Base-by-base conservation (phyloP, 2,888 invertebrate species). In the Dichetophora obliterata region DNA sequence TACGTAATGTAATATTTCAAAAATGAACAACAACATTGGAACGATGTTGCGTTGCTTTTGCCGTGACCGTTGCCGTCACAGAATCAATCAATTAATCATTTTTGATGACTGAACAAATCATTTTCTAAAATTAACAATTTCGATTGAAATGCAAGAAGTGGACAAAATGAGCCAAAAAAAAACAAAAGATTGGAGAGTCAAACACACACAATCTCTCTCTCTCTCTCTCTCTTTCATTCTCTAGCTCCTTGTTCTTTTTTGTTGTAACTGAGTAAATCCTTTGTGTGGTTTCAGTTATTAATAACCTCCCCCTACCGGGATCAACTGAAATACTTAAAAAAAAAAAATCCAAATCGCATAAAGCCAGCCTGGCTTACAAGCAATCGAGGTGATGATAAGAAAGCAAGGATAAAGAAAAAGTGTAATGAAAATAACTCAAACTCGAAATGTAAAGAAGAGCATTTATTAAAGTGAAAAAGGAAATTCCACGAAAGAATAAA, bases 41-140 rank as follows among this genome's bases (percentile, higher is more conserved):
- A 5, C 22, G 31, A n/a, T 72, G 61, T 24, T 34, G 22, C 34
- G 57, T 52, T n/a, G n/a, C n/a, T n/a, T n/a, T n/a, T n/a, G n/a
- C n/a, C n/a, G n/a, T n/a, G n/a, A n/a, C n/a, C n/a, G n/a, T n/a
- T 63, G 31, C 31, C 61, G 24, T 54, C 19, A 57, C 52, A 72
- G 34, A 66, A 76, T 22, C 43, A 63, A 72, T 66, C 63, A 76
- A 76, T 76, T 66, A 76, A 76, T 76, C 76, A 76, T 73, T 22
- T 24, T 54, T 50, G 63, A 48, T 27, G 50, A 11, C 52, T 34
- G 27, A 57, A 34, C 16, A 24, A 68, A 76, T 76, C 71, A 68
- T 72, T 71, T 72, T 43, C 27, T 48, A 61, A 72, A 76, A 73
- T 72, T 65, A 76, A 76, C 65, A 59, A 50, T 43, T 61, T 57